Conservation (phyloP, 2,888 invertebrate genomes). For the Rhagonycha lutea region DNA sequence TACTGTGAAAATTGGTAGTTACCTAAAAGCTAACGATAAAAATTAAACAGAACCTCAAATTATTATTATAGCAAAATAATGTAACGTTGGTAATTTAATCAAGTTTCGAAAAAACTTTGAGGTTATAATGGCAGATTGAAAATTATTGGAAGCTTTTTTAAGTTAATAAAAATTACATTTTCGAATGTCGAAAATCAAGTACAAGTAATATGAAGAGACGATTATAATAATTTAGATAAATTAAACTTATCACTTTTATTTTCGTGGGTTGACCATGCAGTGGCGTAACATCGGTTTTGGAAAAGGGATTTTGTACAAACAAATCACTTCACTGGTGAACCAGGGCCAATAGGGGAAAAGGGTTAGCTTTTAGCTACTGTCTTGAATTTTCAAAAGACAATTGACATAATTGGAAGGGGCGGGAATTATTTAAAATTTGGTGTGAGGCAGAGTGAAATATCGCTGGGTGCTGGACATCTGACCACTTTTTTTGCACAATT, state of each 20-base stretch:
- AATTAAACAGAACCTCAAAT: not conserved
- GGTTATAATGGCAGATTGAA: not conserved
- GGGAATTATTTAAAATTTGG: too few species aligned
- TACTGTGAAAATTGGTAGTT: too few species aligned
- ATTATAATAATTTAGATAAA: not conserved
- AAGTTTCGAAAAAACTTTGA: not conserved
- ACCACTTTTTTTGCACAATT: too few species aligned
- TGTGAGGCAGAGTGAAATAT: too few species aligned
- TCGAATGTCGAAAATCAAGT: not conserved
- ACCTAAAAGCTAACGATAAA: not conserved
- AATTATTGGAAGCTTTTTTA: not conserved
- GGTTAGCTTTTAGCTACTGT: too few species aligned
- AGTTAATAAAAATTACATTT: not conserved
- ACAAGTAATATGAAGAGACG: not conserved
- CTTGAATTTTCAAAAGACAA: too few species aligned
- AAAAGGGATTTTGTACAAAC: not conserved
- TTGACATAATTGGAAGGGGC: too few species aligned
- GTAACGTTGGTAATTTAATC: not conserved
- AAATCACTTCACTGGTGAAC: too few species aligned
- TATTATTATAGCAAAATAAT: not conserved
- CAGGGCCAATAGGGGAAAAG: too few species aligned
- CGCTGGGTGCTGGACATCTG: too few species aligned
- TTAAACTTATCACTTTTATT: not conserved
- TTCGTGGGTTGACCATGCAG: not conserved
- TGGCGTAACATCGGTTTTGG: not conserved